Evolutionary conservation across 2,797 vertebrate genomes (phyloP).

Genomic region (Diglossa cyanea): DNA sequence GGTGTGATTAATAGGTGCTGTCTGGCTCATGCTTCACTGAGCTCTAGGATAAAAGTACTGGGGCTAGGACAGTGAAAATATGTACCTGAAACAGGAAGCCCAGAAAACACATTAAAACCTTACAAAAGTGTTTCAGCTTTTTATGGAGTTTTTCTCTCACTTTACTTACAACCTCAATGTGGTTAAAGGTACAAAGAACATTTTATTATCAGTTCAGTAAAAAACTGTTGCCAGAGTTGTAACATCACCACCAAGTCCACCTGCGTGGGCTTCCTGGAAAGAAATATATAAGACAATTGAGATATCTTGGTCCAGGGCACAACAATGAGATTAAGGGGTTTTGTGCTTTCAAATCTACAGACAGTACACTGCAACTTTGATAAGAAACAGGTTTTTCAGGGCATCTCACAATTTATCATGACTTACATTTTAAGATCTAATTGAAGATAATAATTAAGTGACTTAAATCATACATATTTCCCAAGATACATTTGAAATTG

Average conservation of each 20-base stretch:
- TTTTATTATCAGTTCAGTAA: neutral
- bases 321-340: neutral
- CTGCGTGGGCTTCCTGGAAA: neutral
- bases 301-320: neutral
- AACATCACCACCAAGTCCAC: neutral
- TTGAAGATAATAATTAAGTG: neutral
- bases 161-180: neutral
- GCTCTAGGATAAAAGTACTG: neutral
- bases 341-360: neutral
- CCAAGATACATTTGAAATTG: neutral
- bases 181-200: neutral
- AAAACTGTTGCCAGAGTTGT: neutral
- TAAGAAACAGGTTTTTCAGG: neutral
- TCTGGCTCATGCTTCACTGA: neutral
- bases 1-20: neutral
- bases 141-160: neutral
- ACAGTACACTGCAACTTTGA: neutral
- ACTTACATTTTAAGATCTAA: neutral
- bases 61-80: neutral
- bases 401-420: neutral
- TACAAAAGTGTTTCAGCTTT: neutral
- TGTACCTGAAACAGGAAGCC: neutral
- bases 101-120: neutral
- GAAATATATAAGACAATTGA: neutral
- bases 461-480: neutral